phyloP scores from a whole-genome alignment of 2,113 vertebrate genomes.

The Prietella phreatophila region DNA sequence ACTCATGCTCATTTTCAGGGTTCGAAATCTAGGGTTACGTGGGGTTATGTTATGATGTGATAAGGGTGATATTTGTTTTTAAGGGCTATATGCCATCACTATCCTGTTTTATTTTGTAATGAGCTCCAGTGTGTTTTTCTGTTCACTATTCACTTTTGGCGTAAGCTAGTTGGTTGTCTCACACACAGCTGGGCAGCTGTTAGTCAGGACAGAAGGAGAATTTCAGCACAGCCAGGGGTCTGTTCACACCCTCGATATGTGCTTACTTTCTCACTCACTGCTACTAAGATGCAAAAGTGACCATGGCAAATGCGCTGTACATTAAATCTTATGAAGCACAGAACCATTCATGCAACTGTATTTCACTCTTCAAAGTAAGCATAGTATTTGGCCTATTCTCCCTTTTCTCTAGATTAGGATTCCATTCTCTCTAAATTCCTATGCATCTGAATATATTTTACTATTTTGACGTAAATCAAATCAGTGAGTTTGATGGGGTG shows the following conservation, averaged over 20 bases:
- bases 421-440: constrained; percentile 28
- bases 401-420: constrained; percentile 11
- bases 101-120: neutral
- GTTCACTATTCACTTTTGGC: neutral
- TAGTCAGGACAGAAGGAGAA: constrained; percentile 9
- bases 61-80: neutral
- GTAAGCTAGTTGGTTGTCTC: neutral
- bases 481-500: constrained; percentile 26
- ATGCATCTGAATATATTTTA: constrained; percentile 40
- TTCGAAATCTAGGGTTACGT: neutral
- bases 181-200: constrained; percentile 34
- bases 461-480: constrained; percentile 43
- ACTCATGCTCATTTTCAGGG: neutral
- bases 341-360: neutral
- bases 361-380: constrained; percentile 55
- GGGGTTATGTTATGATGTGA: neutral
- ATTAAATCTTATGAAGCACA: neutral
- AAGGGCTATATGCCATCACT: neutral
- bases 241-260: neutral
- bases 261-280: neutral
- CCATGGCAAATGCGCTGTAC: neutral
- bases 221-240: constrained; percentile 11
- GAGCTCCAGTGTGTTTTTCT: neutral
- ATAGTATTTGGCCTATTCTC: constrained; percentile 46
- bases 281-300: neutral